Evolutionary conservation across 2,113 vertebrate species (phyloP), one percentile per base, ranked within the genome.

Genomic region (Pristiophorus japonicus): DNA sequence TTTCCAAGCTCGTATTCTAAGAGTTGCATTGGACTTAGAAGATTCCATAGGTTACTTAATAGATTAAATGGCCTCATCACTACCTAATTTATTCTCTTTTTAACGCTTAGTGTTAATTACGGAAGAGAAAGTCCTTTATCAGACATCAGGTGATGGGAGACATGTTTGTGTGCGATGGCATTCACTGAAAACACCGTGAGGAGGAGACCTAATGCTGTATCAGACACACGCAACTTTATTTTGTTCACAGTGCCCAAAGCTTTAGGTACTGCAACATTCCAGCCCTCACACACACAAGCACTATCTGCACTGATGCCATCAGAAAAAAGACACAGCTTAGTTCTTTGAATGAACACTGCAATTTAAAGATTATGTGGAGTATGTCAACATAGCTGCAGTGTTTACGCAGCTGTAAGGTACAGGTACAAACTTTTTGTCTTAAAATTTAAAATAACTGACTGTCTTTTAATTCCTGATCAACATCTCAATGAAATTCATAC

Each of bases 351-450:
- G 62, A 45, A 94, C 63, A 66, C 38, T 45, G n/a, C 63, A 94
- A 94, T 94, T 67, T 94, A 66, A 94, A 94, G 91, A 94, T 94
- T 66, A 94, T 59, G 51, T 62, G 87, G 87, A 88, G 51, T 34
- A 88, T 47, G 85, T 38, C 91, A 93, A 63, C 91, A 93, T 93
- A 24, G 12, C 45, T 55, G 24, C 47, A 34, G 18, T 94, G n/a
- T 94, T 66, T 94, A 42, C 20, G 38, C 91, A 66, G 91, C n/a
- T 66, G 63, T 94, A 94, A 67, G 38, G 34, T 94, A 94, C 51
- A 67, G 38, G 34, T 94, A 94, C 51, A 90, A 88, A 90, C 42
- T 81, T 81, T 59, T 59, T 55, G 51, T 90, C 62, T 55, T 16
- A 59, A 90, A 90, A 34, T 90, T 90, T 90, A 14, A 90, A 59